Evolutionary conservation across 53 echinoderm and acorn worm genomes (phyloP).

Genomic region (Echinometra lucunter): DNA sequence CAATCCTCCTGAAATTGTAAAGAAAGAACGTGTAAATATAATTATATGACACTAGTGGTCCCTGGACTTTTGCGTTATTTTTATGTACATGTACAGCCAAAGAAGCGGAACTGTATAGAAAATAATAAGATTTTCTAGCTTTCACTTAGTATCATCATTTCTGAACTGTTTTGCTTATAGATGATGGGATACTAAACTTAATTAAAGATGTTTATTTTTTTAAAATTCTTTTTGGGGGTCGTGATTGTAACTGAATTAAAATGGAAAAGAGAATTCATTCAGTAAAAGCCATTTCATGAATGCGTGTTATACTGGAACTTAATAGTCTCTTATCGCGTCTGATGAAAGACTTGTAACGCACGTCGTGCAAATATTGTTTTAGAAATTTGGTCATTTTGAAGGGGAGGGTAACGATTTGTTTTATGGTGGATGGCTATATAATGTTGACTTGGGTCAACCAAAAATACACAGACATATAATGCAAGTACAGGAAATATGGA

Average conservation of each 20-base stretch:
- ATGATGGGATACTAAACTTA: too few species aligned
- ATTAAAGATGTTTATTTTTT: background rate
- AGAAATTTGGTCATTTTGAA: background rate
- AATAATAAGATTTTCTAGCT: too few species aligned
- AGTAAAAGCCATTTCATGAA: background rate
- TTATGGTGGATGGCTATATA: background rate
- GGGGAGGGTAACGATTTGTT: background rate
- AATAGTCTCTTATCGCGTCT: background rate
- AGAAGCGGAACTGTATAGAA: too few species aligned
- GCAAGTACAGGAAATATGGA: background rate
- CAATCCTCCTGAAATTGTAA: background rate
- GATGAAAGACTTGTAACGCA: background rate
- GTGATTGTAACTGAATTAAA: background rate
- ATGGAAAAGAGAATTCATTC: background rate
- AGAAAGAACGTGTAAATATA: background rate
- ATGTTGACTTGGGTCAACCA: background rate
- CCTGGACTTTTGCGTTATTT: too few species aligned
- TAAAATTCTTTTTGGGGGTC: too few species aligned
- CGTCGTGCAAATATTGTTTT: background rate
- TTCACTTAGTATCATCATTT: too few species aligned
- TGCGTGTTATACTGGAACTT: background rate
- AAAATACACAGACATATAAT: background rate
- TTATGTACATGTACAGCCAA: too few species aligned
- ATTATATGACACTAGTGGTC: background rate
- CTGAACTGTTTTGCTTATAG: too few species aligned